Conservation (phyloP, 2,888 invertebrate species). For the Harpagoxenus sublaevis region DNA sequence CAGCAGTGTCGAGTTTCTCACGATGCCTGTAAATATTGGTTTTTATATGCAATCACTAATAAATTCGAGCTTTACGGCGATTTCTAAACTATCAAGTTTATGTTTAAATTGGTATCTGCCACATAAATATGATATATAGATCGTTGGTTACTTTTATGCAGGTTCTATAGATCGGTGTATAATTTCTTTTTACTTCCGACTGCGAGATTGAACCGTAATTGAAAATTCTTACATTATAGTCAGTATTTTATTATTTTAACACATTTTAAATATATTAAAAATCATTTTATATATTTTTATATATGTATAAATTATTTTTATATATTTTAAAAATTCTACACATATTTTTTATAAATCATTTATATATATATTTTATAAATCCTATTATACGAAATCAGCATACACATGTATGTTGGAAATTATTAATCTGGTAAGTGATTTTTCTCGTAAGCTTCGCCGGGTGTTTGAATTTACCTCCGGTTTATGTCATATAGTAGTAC, state of each 20-base stretch:
- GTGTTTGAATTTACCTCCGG: neutral
- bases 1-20: constrained; percentile 22
- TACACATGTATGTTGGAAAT: neutral
- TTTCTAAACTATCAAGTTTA: constrained; percentile 33
- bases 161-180: neutral
- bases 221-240: neutral
- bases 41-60: constrained; percentile 13
- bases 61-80: constrained; percentile 18
- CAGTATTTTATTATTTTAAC: neutral
- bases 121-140: neutral
- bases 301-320: neutral
- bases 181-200: neutral
- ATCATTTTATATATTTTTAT: neutral
- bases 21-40: neutral
- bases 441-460: neutral
- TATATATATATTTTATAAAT: neutral
- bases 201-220: neutral
- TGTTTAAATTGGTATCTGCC: neutral
- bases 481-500: neutral
- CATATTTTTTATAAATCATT: neutral
- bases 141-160: neutral
- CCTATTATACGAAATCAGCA: neutral
- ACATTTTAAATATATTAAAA: neutral
- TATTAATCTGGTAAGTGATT: neutral
- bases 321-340: neutral